phyloP scores from a whole-genome alignment of 2,888 invertebrate genomes.

The Drosophila rubida region DNA sequence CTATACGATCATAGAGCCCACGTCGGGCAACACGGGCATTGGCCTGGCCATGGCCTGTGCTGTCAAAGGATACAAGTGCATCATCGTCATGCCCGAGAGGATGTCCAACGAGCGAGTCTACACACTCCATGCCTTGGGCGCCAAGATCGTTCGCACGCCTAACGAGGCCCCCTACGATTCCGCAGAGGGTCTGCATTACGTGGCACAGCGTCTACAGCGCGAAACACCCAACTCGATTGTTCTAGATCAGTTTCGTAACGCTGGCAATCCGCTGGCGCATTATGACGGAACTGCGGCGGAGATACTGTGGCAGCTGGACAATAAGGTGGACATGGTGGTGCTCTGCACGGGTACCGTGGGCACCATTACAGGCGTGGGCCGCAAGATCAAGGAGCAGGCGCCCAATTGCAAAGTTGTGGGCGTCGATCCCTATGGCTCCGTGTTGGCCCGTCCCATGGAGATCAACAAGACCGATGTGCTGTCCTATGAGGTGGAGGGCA shows the following conservation, averaged over 20 bases:
- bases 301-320: constrained; percentile 90
- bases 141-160: constrained; percentile 97
- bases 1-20: constrained; percentile 97
- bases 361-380: constrained; percentile 95
- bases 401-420: constrained; percentile 93
- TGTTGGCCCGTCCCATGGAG: constrained; percentile 92
- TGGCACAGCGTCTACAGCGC: constrained; percentile 92
- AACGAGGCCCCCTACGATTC: constrained; percentile 95
- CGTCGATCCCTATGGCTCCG: constrained; percentile 96
- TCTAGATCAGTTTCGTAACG: constrained; percentile 97
- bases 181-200: constrained; percentile 95
- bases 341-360: constrained; percentile 97
- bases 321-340: constrained; percentile 93
- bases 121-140: constrained; percentile 94
- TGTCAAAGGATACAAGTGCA: constrained; percentile 94
- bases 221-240: constrained; percentile 97
- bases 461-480: constrained; percentile 90
- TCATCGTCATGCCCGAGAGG: constrained; percentile 99
- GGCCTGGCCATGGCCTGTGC: constrained; percentile 98
- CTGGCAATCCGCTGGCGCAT: constrained; percentile 98
- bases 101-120: constrained; percentile 99
- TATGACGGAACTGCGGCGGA: constrained; percentile 98
- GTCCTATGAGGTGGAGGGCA: constrained; percentile 96
- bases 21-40: constrained; percentile 94
- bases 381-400: constrained; percentile 94